A percentile compares a stretch with the other conserved stretches of the same genome.
Conservation (phyloP, 53 echinoderm and acorn worm species). For the Holothuria leucospilota region DNA sequence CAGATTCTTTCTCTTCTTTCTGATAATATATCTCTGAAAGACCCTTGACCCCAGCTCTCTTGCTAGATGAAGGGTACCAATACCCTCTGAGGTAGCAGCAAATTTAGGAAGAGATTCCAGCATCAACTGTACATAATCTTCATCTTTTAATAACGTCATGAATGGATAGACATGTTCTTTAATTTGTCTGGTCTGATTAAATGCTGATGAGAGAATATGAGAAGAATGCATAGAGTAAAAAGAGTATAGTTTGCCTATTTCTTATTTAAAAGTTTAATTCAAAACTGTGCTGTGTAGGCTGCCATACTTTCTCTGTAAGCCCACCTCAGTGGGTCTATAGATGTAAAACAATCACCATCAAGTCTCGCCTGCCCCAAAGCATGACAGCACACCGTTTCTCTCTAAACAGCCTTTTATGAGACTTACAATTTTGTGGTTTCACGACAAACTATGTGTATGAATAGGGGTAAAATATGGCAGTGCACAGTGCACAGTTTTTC, state of each 20-base stretch:
- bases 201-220: neutral
- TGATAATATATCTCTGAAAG: conserved; percentile 69
- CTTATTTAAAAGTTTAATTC: no score
- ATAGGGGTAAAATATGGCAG: no score
- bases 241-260: neutral
- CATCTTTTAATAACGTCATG: conserved; percentile 66
- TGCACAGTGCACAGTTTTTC: no score
- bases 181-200: neutral
- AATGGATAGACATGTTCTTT: conserved; percentile 77
- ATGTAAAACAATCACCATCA: no score
- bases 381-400: no score
- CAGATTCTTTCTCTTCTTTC: conserved; percentile 78
- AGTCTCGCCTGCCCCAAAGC: no score
- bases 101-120: conserved; percentile 71
- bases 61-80: conserved; percentile 63
- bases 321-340: no score
- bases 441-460: no score
- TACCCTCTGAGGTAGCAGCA: conserved; percentile 84
- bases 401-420: no score
- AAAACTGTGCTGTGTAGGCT: no score
- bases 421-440: no score
- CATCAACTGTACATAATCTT: conserved; percentile 85
- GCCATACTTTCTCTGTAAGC: no score
- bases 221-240: neutral
- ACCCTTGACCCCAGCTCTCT: conserved; percentile 71